Percentiles rank a stretch among this genome's conserved stretches.
Evolutionary conservation across 2,113 vertebrate species (phyloP).

Genomic region (Hyperoodon ampullatus): DNA sequence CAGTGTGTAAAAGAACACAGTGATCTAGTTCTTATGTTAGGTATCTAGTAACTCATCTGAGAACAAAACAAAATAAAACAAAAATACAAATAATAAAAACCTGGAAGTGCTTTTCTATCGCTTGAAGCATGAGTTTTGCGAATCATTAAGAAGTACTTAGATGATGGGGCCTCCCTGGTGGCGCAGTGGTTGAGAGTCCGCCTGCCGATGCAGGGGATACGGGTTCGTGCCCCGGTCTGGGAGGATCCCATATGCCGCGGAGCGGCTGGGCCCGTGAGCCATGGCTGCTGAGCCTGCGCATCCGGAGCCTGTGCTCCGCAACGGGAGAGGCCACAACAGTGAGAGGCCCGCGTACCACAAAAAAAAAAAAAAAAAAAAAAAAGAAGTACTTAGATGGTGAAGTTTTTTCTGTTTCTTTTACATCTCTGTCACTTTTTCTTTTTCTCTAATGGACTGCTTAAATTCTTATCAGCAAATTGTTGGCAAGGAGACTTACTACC

Average conservation of each 20-base stretch:
- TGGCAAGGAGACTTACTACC: background rate
- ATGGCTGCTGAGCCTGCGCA: too few species aligned
- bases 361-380: too few species aligned
- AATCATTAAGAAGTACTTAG: background rate
- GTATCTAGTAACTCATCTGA: background rate
- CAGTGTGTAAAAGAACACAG: background rate
- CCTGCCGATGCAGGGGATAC: too few species aligned
- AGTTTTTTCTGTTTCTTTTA: background rate
- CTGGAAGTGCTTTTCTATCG: background rate
- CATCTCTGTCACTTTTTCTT: background rate
- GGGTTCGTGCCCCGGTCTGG: too few species aligned
- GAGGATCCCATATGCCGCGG: too few species aligned
- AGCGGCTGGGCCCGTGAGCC: too few species aligned
- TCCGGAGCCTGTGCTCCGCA: too few species aligned
- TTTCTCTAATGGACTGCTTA: background rate
- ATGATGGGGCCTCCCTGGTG: too few species aligned
- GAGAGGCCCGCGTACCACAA: too few species aligned
- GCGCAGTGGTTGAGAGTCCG: too few species aligned
- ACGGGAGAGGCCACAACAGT: too few species aligned
- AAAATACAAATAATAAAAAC: conserved; percentile 8
- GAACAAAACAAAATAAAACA: conserved; percentile 23
- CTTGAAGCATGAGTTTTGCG: background rate
- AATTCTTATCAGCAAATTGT: background rate
- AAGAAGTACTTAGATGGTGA: background rate
- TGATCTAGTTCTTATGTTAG: background rate